Base-by-base conservation (phyloP, 2,888 invertebrate genomes). In the Eupithecia insigniata region DNA sequence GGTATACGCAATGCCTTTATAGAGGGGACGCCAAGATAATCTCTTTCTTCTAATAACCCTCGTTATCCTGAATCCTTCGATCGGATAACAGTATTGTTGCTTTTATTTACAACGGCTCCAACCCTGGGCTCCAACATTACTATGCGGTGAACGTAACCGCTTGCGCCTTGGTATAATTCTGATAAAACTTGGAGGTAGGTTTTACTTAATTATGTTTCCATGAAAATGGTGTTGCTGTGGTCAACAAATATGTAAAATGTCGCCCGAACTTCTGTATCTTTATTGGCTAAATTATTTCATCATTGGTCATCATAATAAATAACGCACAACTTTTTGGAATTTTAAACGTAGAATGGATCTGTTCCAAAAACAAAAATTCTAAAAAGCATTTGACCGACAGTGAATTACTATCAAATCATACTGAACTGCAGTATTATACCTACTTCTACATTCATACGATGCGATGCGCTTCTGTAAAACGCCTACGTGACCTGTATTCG, bases 401-500 rank as follows among this genome's bases (percentile, higher is more conserved):
- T 73, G 32, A 71, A 81, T 82, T 80, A 80, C 79, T 79, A 78
- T 76, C 73, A 79, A 81, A 78, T 51, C 76, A 80, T 76, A 84
- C 82, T 80, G 82, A 80, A 75, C 81, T 78, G 82, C 77, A 83
- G 80, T 81, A 80, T 80, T 72, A 72, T 78, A 81, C 81, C 81
- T 78, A 79, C 81, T 82, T 83, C 81, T 76, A 79, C 81, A 83
- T 84, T 80, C 84, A 84, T 81, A 79, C 79, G 77, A 78, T 73
- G 78, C 79, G 77, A 81, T 84, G 82, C 81, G 74, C 76, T 74
- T 78, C 80, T 81, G 83, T 82, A 83, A 85, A 87, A 83, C 78
- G 80, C 75, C 79, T 84, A 89, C 88, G 89, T 89, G 89, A 83
- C 78, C 73, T 73, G 85, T 77, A 68, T 85, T 71, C 76, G 66